Conservation (phyloP, 2,113 vertebrate species). For the Oryzias woworae region DNA sequence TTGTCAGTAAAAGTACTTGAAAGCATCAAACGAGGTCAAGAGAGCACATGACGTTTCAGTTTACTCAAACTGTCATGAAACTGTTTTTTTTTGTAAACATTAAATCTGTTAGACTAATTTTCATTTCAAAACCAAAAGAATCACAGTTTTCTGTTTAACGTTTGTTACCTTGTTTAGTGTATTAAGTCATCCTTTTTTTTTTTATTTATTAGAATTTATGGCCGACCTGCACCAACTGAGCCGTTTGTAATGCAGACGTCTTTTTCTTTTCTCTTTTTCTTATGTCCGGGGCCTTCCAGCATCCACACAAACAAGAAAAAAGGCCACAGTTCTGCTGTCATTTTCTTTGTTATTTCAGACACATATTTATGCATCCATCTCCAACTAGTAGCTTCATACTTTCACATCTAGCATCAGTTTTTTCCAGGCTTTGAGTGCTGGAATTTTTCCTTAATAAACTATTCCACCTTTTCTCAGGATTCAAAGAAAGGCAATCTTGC, state of each 20-base stretch:
- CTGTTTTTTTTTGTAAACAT: slow-evolving; percentile 9
- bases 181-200: slow-evolving; percentile 40
- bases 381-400: slow-evolving; percentile 22
- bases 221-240: not conserved
- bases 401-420: slow-evolving; percentile 6
- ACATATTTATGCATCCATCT: slow-evolving; percentile 1
- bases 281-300: slow-evolving; percentile 9
- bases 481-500: slow-evolving; percentile 6
- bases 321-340: slow-evolving; percentile 31
- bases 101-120: slow-evolving; percentile 3
- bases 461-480: slow-evolving; percentile 4
- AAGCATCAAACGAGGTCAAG: not conserved
- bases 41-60: not conserved
- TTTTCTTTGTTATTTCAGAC: slow-evolving; percentile 26
- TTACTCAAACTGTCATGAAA: not conserved
- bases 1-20: not conserved
- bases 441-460: slow-evolving; percentile 44
- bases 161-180: slow-evolving; percentile 21
- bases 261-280: slow-evolving; percentile 8
- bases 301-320: slow-evolving; percentile 26
- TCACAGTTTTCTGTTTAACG: slow-evolving; percentile 22
- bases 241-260: not conserved
- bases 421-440: slow-evolving; percentile 6
- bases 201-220: slow-evolving; percentile 17
- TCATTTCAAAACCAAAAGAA: slow-evolving; percentile 6